Conservation (phyloP, 2,113 vertebrate species). For the Tachycineta bicolor region DNA sequence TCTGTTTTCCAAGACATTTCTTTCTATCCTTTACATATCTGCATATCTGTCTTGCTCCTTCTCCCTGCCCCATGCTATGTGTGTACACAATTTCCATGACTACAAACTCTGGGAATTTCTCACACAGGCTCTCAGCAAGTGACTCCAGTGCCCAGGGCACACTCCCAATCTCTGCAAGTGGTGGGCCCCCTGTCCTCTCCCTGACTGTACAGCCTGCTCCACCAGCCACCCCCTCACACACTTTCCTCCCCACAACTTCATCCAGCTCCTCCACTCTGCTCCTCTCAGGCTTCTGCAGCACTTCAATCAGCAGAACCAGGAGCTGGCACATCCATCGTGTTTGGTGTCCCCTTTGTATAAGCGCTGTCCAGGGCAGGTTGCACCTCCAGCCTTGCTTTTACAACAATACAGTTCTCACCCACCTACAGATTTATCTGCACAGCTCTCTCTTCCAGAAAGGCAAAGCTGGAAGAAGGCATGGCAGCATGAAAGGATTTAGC, state of each 20-base stretch:
- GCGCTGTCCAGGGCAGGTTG: background rate
- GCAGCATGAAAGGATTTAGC: background rate
- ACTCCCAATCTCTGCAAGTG: background rate
- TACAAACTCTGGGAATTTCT: background rate
- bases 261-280: background rate
- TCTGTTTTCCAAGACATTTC: background rate
- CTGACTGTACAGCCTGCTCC: background rate
- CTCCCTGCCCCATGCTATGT: background rate
- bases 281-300: background rate
- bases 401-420: background rate
- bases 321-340: background rate
- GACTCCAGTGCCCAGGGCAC: conserved; percentile 12
- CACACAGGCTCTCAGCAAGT: background rate
- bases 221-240: background rate
- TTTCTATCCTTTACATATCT: background rate
- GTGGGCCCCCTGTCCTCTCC: conserved; percentile 19
- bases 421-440: background rate
- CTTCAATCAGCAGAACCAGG: background rate
- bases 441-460: background rate
- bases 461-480: background rate
- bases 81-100: background rate
- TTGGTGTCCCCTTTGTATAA: background rate
- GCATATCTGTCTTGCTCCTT: background rate
- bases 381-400: background rate
- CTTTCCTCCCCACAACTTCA: background rate